These are phyloP conservation scores for Lutjanus argentimaculatus DNA, from an alignment of 2,797 vertebrate genomes.

Conservation along the genomic window DNA sequence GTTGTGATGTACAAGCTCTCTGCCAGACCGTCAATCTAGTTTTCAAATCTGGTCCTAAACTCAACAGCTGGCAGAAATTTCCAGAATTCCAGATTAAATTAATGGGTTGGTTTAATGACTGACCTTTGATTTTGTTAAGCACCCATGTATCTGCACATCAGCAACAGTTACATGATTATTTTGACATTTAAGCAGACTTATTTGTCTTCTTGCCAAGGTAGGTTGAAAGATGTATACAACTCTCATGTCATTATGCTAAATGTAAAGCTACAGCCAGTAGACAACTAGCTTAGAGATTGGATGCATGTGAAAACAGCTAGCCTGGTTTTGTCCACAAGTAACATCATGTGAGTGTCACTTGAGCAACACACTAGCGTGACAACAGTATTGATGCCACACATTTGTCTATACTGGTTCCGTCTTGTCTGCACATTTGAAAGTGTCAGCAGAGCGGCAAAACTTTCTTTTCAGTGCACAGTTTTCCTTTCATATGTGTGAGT, in stretches of 20 bases:
- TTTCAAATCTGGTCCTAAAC: background rate
- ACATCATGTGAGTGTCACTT: too few species aligned
- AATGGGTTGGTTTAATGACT: background rate
- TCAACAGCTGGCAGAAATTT: background rate
- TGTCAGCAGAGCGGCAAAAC: too few species aligned
- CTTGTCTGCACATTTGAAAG: too few species aligned
- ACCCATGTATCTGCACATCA: background rate
- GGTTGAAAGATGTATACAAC: background rate
- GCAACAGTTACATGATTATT: background rate
- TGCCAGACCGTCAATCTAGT: background rate
- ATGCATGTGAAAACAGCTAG: background rate
- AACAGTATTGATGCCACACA: too few species aligned
- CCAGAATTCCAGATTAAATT: background rate
- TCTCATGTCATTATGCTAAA: background rate
- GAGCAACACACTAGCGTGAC: too few species aligned
- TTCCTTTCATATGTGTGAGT: too few species aligned
- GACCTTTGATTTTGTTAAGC: too few species aligned
- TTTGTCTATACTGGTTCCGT: too few species aligned
- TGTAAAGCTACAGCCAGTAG: background rate
- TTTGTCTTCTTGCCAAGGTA: background rate
- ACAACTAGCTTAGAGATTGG: background rate
- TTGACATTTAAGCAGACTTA: background rate
- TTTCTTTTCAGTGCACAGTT: too few species aligned
- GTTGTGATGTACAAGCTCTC: background rate
- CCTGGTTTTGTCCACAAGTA: background rate